Percentiles rank a stretch among this genome's conserved stretches.
Conservation (phyloP, 1,140 invertebrate species). For the Diplogasteroides magnus region DNA sequence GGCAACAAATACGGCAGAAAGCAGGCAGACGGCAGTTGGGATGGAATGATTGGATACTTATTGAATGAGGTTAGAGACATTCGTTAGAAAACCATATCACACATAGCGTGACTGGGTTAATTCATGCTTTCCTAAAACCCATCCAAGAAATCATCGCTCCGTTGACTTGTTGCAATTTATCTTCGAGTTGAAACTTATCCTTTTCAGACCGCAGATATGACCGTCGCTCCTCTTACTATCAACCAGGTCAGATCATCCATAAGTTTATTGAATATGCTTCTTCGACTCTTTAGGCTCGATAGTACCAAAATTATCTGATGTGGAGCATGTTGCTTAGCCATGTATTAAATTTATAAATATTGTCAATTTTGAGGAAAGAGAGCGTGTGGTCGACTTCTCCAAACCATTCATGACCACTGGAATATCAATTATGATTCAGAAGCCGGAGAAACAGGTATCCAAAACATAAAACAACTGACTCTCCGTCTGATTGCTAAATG, state of each 20-base stretch:
- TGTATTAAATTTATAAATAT: no score
- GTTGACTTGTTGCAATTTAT: no score
- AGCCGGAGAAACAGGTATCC: conserved; percentile 70
- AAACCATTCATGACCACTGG: conserved; percentile 97
- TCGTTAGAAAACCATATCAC: no score
- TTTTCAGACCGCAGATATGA: conserved; percentile 75
- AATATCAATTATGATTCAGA: conserved; percentile 95
- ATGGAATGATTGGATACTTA: conserved; percentile 56
- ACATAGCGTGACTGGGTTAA: no score
- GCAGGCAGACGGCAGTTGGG: conserved; percentile 55
- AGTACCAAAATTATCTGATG: no score
- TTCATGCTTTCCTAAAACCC: neutral
- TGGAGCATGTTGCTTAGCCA: no score
- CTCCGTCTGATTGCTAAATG: no score
- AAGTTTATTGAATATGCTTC: no score
- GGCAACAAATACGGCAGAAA: conserved; percentile 38
- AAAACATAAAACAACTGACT: no score
- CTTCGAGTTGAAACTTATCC: neutral
- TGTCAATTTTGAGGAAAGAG: conserved; percentile 80
- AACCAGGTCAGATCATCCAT: no score
- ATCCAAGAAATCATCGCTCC: no score
- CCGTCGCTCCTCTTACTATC: conserved; percentile 89
- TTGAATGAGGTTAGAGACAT: conserved; percentile 42
- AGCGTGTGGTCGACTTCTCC: conserved; percentile 87
- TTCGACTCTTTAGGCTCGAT: no score